Evolutionary conservation across 2,113 vertebrate species (phyloP).

Genomic region (Apistogramma diplotaenia): DNA sequence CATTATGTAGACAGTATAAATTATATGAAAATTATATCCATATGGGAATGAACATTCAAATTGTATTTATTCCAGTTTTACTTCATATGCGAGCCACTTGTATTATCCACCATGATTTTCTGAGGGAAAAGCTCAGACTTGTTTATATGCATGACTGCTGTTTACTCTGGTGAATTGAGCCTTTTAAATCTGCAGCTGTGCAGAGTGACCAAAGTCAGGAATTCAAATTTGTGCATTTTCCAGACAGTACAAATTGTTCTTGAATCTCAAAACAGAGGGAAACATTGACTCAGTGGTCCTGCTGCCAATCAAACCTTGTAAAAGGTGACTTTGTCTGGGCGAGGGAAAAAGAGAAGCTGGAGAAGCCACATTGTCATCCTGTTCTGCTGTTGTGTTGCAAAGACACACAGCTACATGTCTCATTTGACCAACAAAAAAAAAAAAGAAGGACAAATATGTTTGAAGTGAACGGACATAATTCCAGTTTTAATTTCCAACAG

Average conservation of each 20-base stretch:
- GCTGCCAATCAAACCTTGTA: constrained; percentile 31
- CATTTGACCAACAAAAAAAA: not conserved
- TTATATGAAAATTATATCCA: constrained; percentile 20
- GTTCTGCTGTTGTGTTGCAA: not conserved
- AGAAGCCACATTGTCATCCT: not conserved
- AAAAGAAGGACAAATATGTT: constrained; percentile 3
- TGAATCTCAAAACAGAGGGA: constrained; percentile 39
- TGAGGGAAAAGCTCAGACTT: constrained; percentile 10
- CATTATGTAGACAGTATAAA: constrained; percentile 7
- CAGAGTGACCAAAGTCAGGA: constrained; percentile 59
- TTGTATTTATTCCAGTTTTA: constrained; percentile 31
- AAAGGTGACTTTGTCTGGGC: constrained; percentile 27
- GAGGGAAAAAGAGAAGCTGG: constrained; percentile 10
- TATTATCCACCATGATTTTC: constrained; percentile 30
- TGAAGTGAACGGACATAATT: not conserved
- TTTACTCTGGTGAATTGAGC: constrained; percentile 52
- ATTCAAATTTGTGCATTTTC: constrained; percentile 59
- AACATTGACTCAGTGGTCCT: constrained; percentile 44
- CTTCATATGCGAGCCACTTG: constrained; percentile 26
- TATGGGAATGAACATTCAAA: constrained; percentile 13
- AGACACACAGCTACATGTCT: not conserved
- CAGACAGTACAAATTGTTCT: constrained; percentile 66
- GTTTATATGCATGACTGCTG: constrained; percentile 60
- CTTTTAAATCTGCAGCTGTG: constrained; percentile 67
- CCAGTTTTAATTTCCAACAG: constrained; percentile 18